Evolutionary conservation across 2,113 vertebrate genomes (phyloP).

Genomic region (Melanerpes aurifrons): DNA sequence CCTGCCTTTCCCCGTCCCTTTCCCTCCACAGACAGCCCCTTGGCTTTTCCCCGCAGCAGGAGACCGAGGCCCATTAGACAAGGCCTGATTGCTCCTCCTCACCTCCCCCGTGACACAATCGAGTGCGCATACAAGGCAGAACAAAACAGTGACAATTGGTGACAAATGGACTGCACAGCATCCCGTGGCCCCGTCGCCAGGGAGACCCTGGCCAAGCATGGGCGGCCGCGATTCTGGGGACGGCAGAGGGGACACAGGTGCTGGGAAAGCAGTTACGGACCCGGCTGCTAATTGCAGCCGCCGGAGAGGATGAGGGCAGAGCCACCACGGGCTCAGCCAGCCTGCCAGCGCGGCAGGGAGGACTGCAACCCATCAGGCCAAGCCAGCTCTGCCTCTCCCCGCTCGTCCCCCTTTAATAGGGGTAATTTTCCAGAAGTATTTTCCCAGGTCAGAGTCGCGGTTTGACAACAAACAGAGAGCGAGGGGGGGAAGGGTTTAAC

Average conservation of each 20-base stretch:
- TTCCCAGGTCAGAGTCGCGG: not conserved
- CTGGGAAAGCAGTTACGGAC: constrained; percentile 61
- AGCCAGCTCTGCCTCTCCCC: not conserved
- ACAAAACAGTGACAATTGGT: constrained; percentile 92
- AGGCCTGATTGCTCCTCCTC: constrained; percentile 64
- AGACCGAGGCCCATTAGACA: constrained; percentile 71
- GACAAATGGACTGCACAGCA: constrained; percentile 91
- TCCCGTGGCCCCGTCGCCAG: constrained; percentile 82
- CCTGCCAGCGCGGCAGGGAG: rapidly evolving
- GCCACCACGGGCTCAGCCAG: not conserved
- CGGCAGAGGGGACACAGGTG: constrained; percentile 79
- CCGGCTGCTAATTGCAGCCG: constrained; percentile 55
- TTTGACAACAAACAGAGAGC: not conserved
- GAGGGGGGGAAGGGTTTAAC: not conserved
- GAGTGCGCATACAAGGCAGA: constrained; percentile 79
- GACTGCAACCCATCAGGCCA: not conserved
- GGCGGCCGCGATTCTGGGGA: constrained; percentile 50
- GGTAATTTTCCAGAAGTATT: constrained; percentile 18
- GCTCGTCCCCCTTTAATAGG: not conserved
- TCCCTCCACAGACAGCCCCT: not conserved
- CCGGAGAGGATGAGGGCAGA: not conserved
- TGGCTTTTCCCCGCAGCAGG: constrained; percentile 39
- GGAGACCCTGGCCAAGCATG: constrained; percentile 78
- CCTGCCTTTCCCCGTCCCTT: not conserved
- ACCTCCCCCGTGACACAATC: constrained; percentile 78